Conservation (phyloP, 2,888 invertebrate genomes). For the Lithodes maja region DNA sequence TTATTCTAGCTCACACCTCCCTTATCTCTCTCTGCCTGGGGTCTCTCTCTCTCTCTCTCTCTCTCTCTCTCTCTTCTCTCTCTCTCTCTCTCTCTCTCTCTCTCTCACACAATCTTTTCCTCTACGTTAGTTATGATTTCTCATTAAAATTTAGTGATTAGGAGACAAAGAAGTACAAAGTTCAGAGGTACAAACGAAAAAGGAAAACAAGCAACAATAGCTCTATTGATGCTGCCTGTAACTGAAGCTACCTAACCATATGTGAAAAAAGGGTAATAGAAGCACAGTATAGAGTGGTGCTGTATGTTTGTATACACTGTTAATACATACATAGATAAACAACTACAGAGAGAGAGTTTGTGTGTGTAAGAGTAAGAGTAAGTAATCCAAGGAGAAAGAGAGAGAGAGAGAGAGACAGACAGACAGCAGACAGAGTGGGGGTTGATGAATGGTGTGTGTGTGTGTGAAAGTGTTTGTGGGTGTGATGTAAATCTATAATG, state of each 20-base stretch:
- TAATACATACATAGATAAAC: too few species aligned
- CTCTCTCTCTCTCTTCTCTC: slow-evolving; percentile 16
- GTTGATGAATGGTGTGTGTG: not conserved
- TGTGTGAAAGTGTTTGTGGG: too few species aligned
- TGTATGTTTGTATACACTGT: too few species aligned
- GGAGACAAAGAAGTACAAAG: too few species aligned
- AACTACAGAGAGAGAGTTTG: not conserved
- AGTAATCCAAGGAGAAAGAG: not conserved
- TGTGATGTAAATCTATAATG: too few species aligned
- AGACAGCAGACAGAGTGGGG: not conserved
- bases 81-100: not conserved
- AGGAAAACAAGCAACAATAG: too few species aligned
- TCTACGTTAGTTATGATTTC: not conserved
- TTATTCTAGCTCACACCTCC: slow-evolving; percentile 45
- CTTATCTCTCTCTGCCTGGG: slow-evolving; percentile 41
- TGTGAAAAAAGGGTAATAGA: too few species aligned
- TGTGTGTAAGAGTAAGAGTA: not conserved
- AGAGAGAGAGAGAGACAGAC: not conserved
- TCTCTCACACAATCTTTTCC: not conserved
- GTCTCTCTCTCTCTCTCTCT: slow-evolving; percentile 27
- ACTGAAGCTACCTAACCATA: too few species aligned
- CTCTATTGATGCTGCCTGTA: too few species aligned
- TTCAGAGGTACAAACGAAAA: too few species aligned
- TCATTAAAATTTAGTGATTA: too few species aligned
- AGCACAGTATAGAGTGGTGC: too few species aligned